These are phyloP conservation scores for Protobothrops flavoviridis DNA, from an alignment of 2,113 vertebrate genomes.

Conservation along the genomic window DNA sequence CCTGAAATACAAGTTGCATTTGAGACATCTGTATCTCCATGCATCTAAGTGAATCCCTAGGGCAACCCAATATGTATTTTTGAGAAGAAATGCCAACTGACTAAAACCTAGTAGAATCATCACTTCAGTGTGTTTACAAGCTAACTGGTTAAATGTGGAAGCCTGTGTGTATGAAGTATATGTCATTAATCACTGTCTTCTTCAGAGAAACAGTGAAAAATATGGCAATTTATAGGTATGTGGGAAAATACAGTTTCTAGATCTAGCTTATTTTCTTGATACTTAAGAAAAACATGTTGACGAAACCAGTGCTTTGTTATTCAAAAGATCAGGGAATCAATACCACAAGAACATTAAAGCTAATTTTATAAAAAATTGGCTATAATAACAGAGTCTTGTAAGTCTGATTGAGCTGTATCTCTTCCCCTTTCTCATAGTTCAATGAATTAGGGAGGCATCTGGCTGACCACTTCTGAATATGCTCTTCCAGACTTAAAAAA, in stretches of 20 bases:
- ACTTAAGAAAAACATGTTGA: not conserved
- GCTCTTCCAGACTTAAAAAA: not conserved
- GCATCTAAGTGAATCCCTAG: not conserved
- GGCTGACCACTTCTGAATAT: not conserved
- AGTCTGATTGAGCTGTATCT: not conserved
- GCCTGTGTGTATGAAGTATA: not conserved
- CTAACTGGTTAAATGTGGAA: not conserved
- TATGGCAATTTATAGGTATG: not conserved
- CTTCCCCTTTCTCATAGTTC: not conserved
- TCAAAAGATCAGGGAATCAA: not conserved
- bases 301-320: not conserved
- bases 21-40: not conserved
- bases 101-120: not conserved
- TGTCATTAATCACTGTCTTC: not conserved
- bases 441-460: not conserved
- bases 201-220: not conserved
- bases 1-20: not conserved
- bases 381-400: not conserved
- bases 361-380: not conserved
- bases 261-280: not conserved
- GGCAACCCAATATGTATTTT: not conserved
- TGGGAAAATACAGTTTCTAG: not conserved
- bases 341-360: not conserved
- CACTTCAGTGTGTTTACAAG: not conserved
- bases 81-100: not conserved